A percentile compares a stretch with the other conserved stretches of the same genome.
Evolutionary conservation across 2,113 vertebrate species (phyloP).

Genomic region (Lepidiolamprologus cunningtoni): DNA sequence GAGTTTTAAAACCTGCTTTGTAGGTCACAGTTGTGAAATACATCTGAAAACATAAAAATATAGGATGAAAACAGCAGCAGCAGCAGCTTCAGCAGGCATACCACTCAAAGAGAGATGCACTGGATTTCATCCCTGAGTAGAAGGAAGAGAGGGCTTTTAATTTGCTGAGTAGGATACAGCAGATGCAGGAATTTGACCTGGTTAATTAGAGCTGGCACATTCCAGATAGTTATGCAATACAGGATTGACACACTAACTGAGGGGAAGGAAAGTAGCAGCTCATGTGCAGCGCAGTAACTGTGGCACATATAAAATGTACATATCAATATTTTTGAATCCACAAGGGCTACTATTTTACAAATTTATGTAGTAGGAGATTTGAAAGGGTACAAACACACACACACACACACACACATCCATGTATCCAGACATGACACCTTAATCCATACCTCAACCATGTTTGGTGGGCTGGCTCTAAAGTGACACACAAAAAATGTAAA

Average conservation of each 20-base stretch:
- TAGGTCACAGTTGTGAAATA: background rate
- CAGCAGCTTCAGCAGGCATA: background rate
- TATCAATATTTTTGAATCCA: background rate
- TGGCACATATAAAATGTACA: background rate
- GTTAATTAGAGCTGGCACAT: constrained; percentile 9
- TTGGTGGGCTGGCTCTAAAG: background rate
- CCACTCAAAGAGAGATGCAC: background rate
- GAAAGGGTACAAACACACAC: background rate
- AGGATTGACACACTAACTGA: constrained; percentile 30
- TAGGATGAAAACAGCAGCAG: background rate
- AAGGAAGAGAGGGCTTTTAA: background rate
- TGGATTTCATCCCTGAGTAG: background rate
- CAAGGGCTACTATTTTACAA: background rate
- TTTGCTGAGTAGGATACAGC: background rate
- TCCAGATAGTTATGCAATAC: background rate
- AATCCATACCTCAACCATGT: background rate
- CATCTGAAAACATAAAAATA: background rate
- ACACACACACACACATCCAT: background rate
- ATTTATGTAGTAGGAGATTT: background rate
- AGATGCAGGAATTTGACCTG: constrained; percentile 15
- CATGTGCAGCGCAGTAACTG: background rate
- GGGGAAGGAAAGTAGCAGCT: background rate
- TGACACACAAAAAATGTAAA: background rate
- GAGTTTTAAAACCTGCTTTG: background rate
- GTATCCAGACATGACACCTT: background rate